Percentiles rank a stretch among this genome's conserved stretches.
Evolutionary conservation across 2,113 vertebrate genomes (phyloP).

Genomic region (Diadophis punctatus): DNA sequence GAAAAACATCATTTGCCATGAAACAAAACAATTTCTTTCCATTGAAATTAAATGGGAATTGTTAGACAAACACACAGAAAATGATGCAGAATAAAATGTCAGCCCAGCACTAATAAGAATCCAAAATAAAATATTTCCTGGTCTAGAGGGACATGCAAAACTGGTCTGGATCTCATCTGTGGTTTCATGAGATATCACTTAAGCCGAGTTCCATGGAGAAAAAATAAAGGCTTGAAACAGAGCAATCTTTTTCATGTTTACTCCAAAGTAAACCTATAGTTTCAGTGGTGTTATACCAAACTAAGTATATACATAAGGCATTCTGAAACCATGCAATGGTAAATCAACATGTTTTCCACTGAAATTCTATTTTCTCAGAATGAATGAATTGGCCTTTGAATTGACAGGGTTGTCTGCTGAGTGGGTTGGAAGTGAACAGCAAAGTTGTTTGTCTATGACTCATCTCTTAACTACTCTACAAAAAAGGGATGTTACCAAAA

Average conservation of each 20-base stretch:
- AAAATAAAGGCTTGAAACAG: background rate
- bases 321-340: background rate
- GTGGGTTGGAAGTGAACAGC: background rate
- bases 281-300: background rate
- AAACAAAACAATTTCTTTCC: background rate
- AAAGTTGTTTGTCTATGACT: background rate
- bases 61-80: background rate
- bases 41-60: background rate
- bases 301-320: background rate
- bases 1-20: constrained; percentile 1
- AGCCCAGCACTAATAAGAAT: background rate
- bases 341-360: background rate
- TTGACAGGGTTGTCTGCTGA: background rate
- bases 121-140: background rate
- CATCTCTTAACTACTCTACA: background rate
- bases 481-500: background rate
- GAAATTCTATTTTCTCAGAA: background rate
- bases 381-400: background rate
- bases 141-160: background rate
- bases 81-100: background rate
- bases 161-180: background rate
- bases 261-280: background rate
- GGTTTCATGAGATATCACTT: background rate
- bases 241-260: background rate
- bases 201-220: background rate